Percentiles rank a stretch among this genome's conserved stretches.
Evolutionary conservation across 1,140 invertebrate genomes (phyloP).

Genomic region (Hylaeus anthracinus): DNA sequence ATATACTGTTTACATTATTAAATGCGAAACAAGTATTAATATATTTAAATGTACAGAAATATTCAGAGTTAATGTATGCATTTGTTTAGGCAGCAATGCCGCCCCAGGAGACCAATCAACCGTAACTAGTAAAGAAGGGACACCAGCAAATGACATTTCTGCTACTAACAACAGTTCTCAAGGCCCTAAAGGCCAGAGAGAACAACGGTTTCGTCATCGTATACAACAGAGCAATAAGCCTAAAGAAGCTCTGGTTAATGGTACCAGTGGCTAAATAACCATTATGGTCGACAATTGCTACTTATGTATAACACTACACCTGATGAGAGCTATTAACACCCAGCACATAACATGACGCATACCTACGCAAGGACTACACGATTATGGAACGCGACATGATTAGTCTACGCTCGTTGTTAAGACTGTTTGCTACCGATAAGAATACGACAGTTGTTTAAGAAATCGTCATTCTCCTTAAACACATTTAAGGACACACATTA

Average conservation of each 20-base stretch:
- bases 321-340: conserved; percentile 74
- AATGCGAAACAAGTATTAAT: not conserved
- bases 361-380: conserved; percentile 77
- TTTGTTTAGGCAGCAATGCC: conserved; percentile 75
- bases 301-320: conserved; percentile 64
- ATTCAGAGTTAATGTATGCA: conserved; percentile 55
- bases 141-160: conserved; percentile 74
- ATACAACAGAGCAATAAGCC: conserved; percentile 81
- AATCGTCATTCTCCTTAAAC: conserved; percentile 77
- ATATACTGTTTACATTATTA: not conserved
- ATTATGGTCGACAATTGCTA: conserved; percentile 52
- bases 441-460: conserved; percentile 78
- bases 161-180: conserved; percentile 72
- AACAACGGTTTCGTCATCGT: conserved; percentile 76
- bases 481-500: conserved; percentile 79
- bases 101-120: conserved; percentile 76
- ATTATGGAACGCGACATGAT: conserved; percentile 78
- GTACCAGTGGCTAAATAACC: conserved; percentile 81
- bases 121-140: conserved; percentile 73
- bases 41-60: conserved; percentile 25
- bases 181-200: conserved; percentile 78
- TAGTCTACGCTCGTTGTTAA: conserved; percentile 80
- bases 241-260: conserved; percentile 84
- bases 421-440: conserved; percentile 80
- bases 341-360: conserved; percentile 78